Conservation (phyloP, 2,797 vertebrate species). For the Crenichthys baileyi region DNA sequence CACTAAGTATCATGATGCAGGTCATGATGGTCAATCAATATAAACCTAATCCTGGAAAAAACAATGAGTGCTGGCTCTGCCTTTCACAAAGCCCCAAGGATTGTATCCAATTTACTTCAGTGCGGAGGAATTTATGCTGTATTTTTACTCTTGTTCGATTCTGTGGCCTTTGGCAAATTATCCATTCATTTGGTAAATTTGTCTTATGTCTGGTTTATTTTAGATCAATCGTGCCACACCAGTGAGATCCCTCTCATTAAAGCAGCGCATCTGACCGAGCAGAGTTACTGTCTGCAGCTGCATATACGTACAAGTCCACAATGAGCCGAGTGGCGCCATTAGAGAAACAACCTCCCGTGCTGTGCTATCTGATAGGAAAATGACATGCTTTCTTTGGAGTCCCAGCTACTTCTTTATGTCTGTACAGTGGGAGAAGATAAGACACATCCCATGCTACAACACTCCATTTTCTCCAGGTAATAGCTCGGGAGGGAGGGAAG, state of each 20-base stretch:
- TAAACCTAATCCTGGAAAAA: slow-evolving; percentile 64
- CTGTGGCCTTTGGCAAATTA: slow-evolving; percentile 53
- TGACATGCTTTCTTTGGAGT: slow-evolving; percentile 58
- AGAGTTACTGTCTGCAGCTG: slow-evolving; percentile 28
- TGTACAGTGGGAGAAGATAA: slow-evolving; percentile 49
- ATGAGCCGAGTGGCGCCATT: slow-evolving; percentile 32
- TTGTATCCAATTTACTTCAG: slow-evolving; percentile 62
- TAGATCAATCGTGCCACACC: slow-evolving; percentile 38
- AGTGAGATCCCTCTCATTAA: slow-evolving; percentile 20
- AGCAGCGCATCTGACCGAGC: slow-evolving; percentile 21
- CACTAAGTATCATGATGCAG: slow-evolving; percentile 63
- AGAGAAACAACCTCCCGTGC: slow-evolving; percentile 45
- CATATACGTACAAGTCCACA: slow-evolving; percentile 24
- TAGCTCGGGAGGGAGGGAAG: slow-evolving; percentile 52
- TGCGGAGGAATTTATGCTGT: slow-evolving; percentile 36
- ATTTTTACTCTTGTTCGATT: slow-evolving; percentile 44
- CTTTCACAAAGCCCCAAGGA: slow-evolving; percentile 48
- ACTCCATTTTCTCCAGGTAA: slow-evolving; percentile 72
- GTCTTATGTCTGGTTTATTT: slow-evolving; percentile 54
- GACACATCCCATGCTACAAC: slow-evolving; percentile 31
- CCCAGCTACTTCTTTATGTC: slow-evolving; percentile 51
- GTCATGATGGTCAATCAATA: slow-evolving; percentile 73
- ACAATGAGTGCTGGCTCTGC: slow-evolving; percentile 58
- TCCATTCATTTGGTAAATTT: slow-evolving; percentile 69
- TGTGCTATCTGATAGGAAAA: slow-evolving; percentile 48